phyloP scores from a whole-genome alignment of 1,140 invertebrate genomes.

The Drosophila funebris region DNA sequence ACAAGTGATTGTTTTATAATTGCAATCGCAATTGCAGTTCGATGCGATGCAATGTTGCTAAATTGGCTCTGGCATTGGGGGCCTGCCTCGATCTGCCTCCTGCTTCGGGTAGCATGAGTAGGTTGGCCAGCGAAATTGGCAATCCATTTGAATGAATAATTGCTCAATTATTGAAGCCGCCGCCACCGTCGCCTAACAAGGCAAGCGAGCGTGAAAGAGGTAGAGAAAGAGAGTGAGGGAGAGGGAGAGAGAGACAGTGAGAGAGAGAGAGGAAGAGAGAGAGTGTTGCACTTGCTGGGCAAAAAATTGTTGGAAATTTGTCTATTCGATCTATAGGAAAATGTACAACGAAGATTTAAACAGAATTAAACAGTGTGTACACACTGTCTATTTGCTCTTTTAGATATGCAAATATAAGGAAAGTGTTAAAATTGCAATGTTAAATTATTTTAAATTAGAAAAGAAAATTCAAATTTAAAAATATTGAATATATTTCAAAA shows the following conservation, averaged over 20 bases:
- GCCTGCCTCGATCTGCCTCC: background rate
- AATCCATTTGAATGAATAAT: conserved; percentile 84
- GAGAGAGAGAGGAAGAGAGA: background rate
- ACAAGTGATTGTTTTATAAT: conserved; percentile 84
- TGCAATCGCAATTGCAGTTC: conserved; percentile 83
- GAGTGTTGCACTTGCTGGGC: conserved; percentile 52
- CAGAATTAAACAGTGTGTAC: background rate
- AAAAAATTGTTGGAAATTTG: conserved; percentile 71
- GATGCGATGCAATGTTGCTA: conserved; percentile 64
- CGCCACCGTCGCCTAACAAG: conserved; percentile 67
- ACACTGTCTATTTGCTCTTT: too few species aligned
- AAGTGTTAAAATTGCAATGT: too few species aligned
- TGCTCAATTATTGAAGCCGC: conserved; percentile 81
- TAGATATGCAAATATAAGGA: too few species aligned
- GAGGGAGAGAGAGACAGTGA: background rate
- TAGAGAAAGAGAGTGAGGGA: background rate
- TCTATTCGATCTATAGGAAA: conserved; percentile 46
- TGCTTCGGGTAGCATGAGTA: conserved; percentile 2
- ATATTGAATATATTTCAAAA: background rate
- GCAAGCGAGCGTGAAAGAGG: conserved; percentile 12
- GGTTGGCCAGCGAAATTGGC: conserved; percentile 75
- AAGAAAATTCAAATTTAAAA: background rate
- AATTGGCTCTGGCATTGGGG: conserved; percentile 67
- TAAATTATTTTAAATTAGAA: too few species aligned
- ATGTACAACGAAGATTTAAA: conserved; percentile 7